Percentiles rank a stretch among this genome's conserved stretches.
Conservation (phyloP, 1,140 invertebrate genomes). For the Spodoptera litura region DNA sequence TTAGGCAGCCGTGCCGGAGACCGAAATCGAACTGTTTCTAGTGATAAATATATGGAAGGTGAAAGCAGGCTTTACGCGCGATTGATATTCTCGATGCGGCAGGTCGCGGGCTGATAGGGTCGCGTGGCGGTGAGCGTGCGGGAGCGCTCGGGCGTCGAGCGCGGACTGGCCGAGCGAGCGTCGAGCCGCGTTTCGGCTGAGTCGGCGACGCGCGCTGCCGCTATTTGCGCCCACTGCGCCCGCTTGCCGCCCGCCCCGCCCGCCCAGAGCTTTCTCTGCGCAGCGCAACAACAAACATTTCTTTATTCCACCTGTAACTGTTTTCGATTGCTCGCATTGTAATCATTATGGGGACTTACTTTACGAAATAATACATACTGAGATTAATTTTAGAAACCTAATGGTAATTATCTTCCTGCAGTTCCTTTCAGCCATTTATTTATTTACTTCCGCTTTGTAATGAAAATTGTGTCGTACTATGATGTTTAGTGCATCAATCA, state of each 20-base stretch:
- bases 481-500: too few relatives aligned
- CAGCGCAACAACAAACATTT: slow-evolving; percentile 71
- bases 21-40: slow-evolving; percentile 20
- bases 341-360: not conserved
- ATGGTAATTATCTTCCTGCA: too few relatives aligned
- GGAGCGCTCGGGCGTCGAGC: slow-evolving; percentile 28
- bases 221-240: slow-evolving; percentile 77
- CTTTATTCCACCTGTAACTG: slow-evolving; percentile 53
- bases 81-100: slow-evolving; percentile 46
- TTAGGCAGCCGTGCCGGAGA: slow-evolving; percentile 26
- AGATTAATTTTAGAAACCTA: not conserved
- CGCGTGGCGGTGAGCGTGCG: slow-evolving; percentile 17
- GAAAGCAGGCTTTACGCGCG: slow-evolving; percentile 57
- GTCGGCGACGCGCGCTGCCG: slow-evolving; percentile 67
- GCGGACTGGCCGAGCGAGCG: slow-evolving; percentile 49
- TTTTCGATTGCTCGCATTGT: slow-evolving; percentile 31
- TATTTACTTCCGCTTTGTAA: too few relatives aligned
- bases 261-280: slow-evolving; percentile 81
- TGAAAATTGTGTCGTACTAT: too few relatives aligned
- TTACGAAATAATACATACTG: not conserved
- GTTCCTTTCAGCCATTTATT: too few relatives aligned
- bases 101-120: slow-evolving; percentile 13
- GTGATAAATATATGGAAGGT: not conserved
- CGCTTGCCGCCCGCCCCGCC: slow-evolving; percentile 71
- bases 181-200: slow-evolving; percentile 61